Conservation (phyloP, 2,113 vertebrate species). For the Sitta europaea region DNA sequence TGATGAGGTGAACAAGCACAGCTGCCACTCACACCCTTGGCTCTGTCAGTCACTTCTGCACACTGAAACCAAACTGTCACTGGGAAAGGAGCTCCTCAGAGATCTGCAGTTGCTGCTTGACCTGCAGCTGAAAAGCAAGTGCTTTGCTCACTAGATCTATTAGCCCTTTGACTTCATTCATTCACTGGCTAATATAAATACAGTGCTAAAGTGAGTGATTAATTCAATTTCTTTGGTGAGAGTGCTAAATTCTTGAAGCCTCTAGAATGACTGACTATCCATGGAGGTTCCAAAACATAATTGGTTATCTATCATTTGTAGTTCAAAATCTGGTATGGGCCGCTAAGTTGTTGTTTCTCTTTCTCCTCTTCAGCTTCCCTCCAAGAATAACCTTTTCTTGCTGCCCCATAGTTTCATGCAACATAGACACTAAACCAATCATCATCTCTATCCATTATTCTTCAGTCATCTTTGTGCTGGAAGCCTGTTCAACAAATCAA, state of each 20-base stretch:
- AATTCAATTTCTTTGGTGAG: conserved; percentile 56
- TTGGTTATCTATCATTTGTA: conserved; percentile 40
- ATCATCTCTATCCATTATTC: neutral
- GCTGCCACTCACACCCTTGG: conserved; percentile 68
- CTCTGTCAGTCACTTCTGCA: conserved; percentile 34
- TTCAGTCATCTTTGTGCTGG: neutral
- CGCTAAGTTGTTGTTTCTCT: neutral
- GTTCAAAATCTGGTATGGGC: neutral
- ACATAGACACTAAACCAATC: neutral
- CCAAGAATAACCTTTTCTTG: neutral
- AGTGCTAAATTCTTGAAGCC: conserved; percentile 62
- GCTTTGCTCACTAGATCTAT: conserved; percentile 53
- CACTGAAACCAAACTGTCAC: conserved; percentile 31
- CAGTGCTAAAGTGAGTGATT: conserved; percentile 63
- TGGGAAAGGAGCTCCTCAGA: conserved; percentile 64
- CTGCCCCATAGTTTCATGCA: neutral
- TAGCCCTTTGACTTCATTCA: conserved; percentile 68
- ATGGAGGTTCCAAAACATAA: conserved; percentile 50
- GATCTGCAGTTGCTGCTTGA: conserved; percentile 44
- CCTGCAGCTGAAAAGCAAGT: conserved; percentile 53
- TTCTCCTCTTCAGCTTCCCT: neutral
- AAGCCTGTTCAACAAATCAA: neutral
- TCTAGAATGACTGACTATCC: conserved; percentile 16
- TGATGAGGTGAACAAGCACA: conserved; percentile 26
- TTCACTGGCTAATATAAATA: conserved; percentile 64